Evolutionary conservation across 2,797 vertebrate genomes (phyloP).

Genomic region (Potorous gilbertii): DNA sequence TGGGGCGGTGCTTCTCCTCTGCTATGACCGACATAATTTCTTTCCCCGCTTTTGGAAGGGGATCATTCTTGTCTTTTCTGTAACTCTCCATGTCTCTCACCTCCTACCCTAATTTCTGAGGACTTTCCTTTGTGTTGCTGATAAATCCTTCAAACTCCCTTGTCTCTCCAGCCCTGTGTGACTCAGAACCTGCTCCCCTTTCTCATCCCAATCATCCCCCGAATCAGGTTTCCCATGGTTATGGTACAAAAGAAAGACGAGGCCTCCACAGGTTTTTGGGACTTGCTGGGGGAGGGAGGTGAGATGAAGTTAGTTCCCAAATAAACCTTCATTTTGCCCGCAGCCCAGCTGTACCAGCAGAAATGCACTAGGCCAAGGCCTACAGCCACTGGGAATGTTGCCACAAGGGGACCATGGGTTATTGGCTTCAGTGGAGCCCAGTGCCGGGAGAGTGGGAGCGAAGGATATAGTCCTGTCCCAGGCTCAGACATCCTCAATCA

Average conservation of each 20-base stretch:
- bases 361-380: not conserved
- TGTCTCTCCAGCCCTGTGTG: not conserved
- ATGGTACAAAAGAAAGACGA: not conserved
- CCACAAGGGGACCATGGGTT: not conserved
- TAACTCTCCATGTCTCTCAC: slow-evolving; percentile 76
- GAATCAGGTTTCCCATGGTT: not conserved
- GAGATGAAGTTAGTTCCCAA: not conserved
- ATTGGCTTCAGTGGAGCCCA: not conserved
- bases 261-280: not conserved
- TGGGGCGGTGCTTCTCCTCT: slow-evolving; percentile 84
- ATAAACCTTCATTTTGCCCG: not conserved
- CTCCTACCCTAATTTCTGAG: slow-evolving; percentile 71
- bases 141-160: slow-evolving; percentile 70
- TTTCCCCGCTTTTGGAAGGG: slow-evolving; percentile 75
- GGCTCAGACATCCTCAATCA: not conserved
- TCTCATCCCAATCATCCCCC: not conserved
- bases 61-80: slow-evolving; percentile 82
- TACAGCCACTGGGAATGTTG: not conserved
- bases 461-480: not conserved
- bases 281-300: not conserved
- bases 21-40: slow-evolving; percentile 80
- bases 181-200: slow-evolving; percentile 62
- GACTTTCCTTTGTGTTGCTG: slow-evolving; percentile 77
- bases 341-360: not conserved
- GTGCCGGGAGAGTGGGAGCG: not conserved